Evolutionary conservation across 2,888 invertebrate species (phyloP).

Genomic region (Leptinotarsa juncta): DNA sequence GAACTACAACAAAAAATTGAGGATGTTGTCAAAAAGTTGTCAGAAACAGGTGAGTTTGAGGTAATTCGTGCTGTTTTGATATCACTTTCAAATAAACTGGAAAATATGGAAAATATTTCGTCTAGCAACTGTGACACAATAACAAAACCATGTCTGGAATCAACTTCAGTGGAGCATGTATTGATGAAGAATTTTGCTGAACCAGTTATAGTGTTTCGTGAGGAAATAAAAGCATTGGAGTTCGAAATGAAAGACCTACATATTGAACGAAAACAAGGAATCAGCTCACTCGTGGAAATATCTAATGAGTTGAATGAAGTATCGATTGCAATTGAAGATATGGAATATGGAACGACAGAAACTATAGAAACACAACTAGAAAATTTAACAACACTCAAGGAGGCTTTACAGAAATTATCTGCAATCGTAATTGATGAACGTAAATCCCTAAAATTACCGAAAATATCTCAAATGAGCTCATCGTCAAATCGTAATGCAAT

Average conservation of each 20-base stretch:
- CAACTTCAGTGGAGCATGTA: too few species aligned
- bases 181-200: neutral
- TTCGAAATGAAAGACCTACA: neutral
- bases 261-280: conserved; percentile 10
- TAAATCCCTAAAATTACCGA: conserved; percentile 27
- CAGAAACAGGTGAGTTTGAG: neutral
- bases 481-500: conserved; percentile 35
- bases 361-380: conserved; percentile 14
- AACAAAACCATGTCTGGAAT: neutral
- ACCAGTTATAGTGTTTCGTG: neutral
- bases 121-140: too few species aligned
- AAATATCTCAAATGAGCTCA: conserved; percentile 35
- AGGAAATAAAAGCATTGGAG: neutral
- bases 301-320: conserved; percentile 11
- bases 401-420: conserved; percentile 42
- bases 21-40: neutral
- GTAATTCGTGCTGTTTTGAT: neutral
- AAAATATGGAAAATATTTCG: too few species aligned
- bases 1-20: neutral
- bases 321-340: neutral
- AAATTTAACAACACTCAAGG: conserved; percentile 7
- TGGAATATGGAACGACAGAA: neutral
- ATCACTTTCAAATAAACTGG: too few species aligned
- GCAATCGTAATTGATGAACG: conserved; percentile 28
- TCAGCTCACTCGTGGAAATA: conserved; percentile 23